phyloP scores from a whole-genome alignment of 2,888 invertebrate genomes.

The Taenaris catops region DNA sequence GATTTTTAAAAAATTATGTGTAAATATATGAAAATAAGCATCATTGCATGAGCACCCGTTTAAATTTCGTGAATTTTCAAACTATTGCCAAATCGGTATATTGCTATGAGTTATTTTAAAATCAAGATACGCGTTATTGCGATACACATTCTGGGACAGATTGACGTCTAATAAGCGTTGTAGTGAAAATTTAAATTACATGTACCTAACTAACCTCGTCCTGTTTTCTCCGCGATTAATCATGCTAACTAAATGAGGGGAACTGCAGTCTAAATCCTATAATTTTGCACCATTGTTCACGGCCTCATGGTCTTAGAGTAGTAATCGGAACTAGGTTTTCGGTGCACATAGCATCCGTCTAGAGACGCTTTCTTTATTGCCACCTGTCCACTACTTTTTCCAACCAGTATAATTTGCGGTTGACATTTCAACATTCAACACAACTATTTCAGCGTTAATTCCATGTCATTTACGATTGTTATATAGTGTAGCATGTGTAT shows the following conservation, averaged over 20 bases:
- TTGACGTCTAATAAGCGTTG: background rate
- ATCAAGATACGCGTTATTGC: constrained; percentile 5
- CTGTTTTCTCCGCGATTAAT: constrained; percentile 70
- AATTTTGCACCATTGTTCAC: constrained; percentile 65
- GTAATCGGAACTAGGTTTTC: constrained; percentile 58
- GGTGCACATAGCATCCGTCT: constrained; percentile 56
- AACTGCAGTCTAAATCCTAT: constrained; percentile 62
- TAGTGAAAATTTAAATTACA: constrained; percentile 11
- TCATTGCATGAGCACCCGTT: too few relatives aligned
- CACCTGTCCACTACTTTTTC: constrained; percentile 15
- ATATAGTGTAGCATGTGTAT: constrained; percentile 1
- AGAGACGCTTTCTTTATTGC: constrained; percentile 41
- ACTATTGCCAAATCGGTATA: too few relatives aligned
- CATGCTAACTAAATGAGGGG: constrained; percentile 67
- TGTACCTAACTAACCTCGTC: constrained; percentile 40
- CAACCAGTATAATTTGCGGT: constrained; percentile 11
- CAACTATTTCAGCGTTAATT: background rate
- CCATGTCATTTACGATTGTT: too few relatives aligned
- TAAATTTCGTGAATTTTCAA: too few relatives aligned
- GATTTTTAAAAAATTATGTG: too few relatives aligned
- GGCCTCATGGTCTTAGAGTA: constrained; percentile 16
- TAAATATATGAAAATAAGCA: too few relatives aligned
- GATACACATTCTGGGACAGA: constrained; percentile 5
- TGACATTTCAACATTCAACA: constrained; percentile 4
- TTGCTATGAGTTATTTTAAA: background rate